phyloP scores from a whole-genome alignment of 1,140 invertebrate genomes.

The Pogonomyrmex californicus region DNA sequence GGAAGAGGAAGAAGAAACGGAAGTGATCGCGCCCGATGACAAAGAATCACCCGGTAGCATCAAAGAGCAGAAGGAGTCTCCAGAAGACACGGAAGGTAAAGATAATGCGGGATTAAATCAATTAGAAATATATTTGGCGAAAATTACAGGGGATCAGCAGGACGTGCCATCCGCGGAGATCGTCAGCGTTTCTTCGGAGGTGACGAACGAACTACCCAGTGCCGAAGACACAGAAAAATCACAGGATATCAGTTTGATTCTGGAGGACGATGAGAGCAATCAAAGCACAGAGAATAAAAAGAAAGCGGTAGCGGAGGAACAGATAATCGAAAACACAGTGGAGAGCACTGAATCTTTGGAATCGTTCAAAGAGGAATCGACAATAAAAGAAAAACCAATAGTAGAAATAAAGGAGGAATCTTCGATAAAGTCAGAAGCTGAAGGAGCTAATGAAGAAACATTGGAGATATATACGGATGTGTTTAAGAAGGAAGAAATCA shows the following conservation, averaged over 20 bases:
- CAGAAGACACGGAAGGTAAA: constrained; percentile 71
- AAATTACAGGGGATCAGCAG: constrained; percentile 79
- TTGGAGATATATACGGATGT: constrained; percentile 63
- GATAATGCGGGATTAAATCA: constrained; percentile 71
- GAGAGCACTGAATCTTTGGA: constrained; percentile 71
- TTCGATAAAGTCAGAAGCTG: constrained; percentile 59
- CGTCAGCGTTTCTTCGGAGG: constrained; percentile 74
- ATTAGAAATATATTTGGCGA: constrained; percentile 76
- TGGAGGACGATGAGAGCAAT: constrained; percentile 77
- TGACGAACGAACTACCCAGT: constrained; percentile 74
- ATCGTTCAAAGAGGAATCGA: constrained; percentile 70
- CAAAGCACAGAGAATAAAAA: constrained; percentile 73
- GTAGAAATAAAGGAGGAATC: constrained; percentile 62
- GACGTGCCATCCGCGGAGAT: constrained; percentile 72
- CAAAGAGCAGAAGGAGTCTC: constrained; percentile 52
- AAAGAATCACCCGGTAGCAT: constrained; percentile 50
- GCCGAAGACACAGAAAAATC: constrained; percentile 78
- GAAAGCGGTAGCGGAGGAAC: constrained; percentile 69
- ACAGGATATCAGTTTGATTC: constrained; percentile 79
- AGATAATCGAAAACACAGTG: constrained; percentile 66
- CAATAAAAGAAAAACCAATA: constrained; percentile 61
- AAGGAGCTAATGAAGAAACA: constrained; percentile 58
- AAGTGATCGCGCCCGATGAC: constrained; percentile 48
- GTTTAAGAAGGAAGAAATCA: constrained; percentile 70
- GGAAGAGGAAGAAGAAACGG: constrained; percentile 72